phyloP scores from a whole-genome alignment of 2,113 vertebrate genomes.

The Sarotherodon lohbergeri region DNA sequence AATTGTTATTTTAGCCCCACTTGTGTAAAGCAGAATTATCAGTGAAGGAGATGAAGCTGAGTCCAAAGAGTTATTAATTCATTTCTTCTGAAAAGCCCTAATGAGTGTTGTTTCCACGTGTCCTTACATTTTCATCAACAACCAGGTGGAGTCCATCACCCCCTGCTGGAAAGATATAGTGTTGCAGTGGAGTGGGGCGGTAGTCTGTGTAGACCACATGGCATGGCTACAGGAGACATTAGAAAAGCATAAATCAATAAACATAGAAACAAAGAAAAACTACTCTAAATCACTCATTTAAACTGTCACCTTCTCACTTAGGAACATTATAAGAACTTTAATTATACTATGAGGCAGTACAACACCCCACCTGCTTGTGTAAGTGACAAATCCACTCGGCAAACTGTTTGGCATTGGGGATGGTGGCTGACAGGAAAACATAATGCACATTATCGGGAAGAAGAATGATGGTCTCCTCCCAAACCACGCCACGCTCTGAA shows the following conservation, averaged over 20 bases:
- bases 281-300: background rate
- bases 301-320: background rate
- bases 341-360: background rate
- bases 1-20: background rate
- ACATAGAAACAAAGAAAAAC: background rate
- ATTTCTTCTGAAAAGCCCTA: background rate
- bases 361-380: slow-evolving; percentile 85
- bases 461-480: slow-evolving; percentile 99
- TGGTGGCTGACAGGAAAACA: slow-evolving; percentile 96
- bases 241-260: background rate
- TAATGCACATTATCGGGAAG: slow-evolving; percentile 98
- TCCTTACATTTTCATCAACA: slow-evolving; percentile 95
- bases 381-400: slow-evolving; percentile 99
- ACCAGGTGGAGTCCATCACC: slow-evolving; percentile 97
- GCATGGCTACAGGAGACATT: slow-evolving; percentile 78
- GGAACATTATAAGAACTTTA: background rate
- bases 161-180: slow-evolving; percentile 97
- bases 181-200: slow-evolving; percentile 93
- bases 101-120: background rate
- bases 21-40: background rate
- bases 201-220: slow-evolving; percentile 98
- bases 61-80: background rate
- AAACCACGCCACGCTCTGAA: slow-evolving; percentile 95
- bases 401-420: slow-evolving; percentile 96
- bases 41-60: background rate